phyloP scores from a whole-genome alignment of 2,113 vertebrate genomes.

The Macquaria ambigua region DNA sequence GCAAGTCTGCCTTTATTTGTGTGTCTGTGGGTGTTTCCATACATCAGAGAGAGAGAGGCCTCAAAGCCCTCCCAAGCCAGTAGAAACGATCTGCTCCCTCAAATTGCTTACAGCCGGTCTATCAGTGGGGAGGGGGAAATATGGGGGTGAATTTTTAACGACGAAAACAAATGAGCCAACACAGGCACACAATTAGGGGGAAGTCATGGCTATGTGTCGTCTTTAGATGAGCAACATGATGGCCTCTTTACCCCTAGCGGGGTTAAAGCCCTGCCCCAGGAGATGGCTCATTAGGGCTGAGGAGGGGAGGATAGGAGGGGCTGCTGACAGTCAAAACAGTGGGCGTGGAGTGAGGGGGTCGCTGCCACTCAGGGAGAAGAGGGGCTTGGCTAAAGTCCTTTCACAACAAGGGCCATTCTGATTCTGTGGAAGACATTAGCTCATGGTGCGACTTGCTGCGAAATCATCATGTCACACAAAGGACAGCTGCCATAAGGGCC shows the following conservation, averaged over 20 bases:
- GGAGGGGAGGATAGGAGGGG: conserved; percentile 60
- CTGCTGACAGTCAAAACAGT: conserved; percentile 74
- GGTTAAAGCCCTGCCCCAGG: conserved; percentile 86
- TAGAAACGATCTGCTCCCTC: conserved; percentile 79
- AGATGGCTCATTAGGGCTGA: conserved; percentile 89
- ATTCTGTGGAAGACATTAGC: conserved; percentile 60
- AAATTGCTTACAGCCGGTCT: conserved; percentile 87
- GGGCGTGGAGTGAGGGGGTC: conserved; percentile 61
- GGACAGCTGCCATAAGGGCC: conserved; percentile 49
- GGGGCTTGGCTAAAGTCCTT: conserved; percentile 52
- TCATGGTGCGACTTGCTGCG: conserved; percentile 51
- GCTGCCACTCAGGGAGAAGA: conserved; percentile 67
- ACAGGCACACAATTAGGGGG: conserved; percentile 89
- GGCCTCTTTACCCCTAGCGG: conserved; percentile 89
- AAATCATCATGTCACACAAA: conserved; percentile 66
- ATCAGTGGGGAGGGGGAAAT: conserved; percentile 79
- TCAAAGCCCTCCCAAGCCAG: conserved; percentile 81
- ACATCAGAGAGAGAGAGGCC: conserved; percentile 72
- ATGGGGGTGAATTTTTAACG: conserved; percentile 89
- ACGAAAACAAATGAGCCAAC: conserved; percentile 90
- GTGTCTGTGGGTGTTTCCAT: conserved; percentile 59
- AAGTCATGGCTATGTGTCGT: conserved; percentile 89
- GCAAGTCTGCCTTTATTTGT: conserved; percentile 60
- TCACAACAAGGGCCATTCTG: conserved; percentile 63
- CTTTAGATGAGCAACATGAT: conserved; percentile 92